Base-by-base conservation (phyloP, 2,888 invertebrate species). In the Euproctis similis region DNA sequence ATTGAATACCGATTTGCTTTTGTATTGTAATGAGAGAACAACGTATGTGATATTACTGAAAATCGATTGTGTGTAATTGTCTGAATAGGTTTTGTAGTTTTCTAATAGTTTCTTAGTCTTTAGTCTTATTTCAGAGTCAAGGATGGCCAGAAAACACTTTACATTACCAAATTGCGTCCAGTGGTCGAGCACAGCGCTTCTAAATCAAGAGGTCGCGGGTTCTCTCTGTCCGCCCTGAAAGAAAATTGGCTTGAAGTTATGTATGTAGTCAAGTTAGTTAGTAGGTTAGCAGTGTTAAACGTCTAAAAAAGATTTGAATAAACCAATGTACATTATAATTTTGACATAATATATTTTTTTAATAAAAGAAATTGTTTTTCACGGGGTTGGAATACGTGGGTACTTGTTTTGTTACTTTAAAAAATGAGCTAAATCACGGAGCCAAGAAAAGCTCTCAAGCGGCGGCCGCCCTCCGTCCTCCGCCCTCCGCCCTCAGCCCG, bases 371-470 rank as follows among this genome's bases (percentile, higher is more conserved):
- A 64, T 64, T 67, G 59, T 64, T 70, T 59, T 46, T 48, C 56
- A 52, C 37, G 55, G 56, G 36, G 35, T 36, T 45, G 46, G 37
- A n/a, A 8, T 19, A 19, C 19, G 8, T 19, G 19, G n/a, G 48
- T 62, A 75, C 75, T 71, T 71, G 71, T 73, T 69, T 75, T 77
- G 67, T 70, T 73, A 71, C 8, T 66, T 72, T 73, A 64, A 78
- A 80, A 77, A 80, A 77, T 75, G 71, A 75, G 76, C 61, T 58
- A 63, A 74, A 76, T 80, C 80, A 78, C 63, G 67, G 54, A 58
- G 66, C 49, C 49, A 54, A 58, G 66, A 58, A 71, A 73, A 65
- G 70, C 71, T 65, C 58, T 62, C 56, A 61, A 40, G 41, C 41
- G 39, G 38, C 44, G 54, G 48, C 43, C 37, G 37, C 44, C 30